Percentiles rank a stretch among this genome's conserved stretches.
phyloP scores from a whole-genome alignment of 1,140 invertebrate genomes.

The Octopus sinensis region DNA sequence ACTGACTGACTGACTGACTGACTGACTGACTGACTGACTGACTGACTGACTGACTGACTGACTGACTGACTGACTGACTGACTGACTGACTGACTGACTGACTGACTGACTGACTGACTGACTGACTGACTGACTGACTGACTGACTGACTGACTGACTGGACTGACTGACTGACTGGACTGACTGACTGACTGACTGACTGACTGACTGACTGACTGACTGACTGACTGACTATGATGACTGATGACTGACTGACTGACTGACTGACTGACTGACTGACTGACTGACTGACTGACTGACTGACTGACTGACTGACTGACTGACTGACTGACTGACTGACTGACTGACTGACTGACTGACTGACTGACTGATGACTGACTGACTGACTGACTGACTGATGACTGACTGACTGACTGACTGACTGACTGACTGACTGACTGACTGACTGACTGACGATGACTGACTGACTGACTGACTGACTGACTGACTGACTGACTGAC shows the following conservation, averaged over 20 bases:
- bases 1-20: slow-evolving; percentile 36
- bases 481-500: slow-evolving; percentile 35
- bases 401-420: slow-evolving; percentile 28
- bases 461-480: slow-evolving; percentile 37
- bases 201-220: slow-evolving; percentile 25
- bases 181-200: no score
- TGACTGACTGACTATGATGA: slow-evolving; percentile 15
- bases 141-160: slow-evolving; percentile 27
- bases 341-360: slow-evolving; percentile 25
- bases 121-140: slow-evolving; percentile 20
- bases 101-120: slow-evolving; percentile 23
- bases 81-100: slow-evolving; percentile 26
- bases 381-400: no score
- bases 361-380: no score
- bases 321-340: slow-evolving; percentile 24
- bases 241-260: slow-evolving; percentile 17
- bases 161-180: no score
- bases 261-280: slow-evolving; percentile 21
- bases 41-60: slow-evolving; percentile 34
- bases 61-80: slow-evolving; percentile 31
- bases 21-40: slow-evolving; percentile 38
- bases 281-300: slow-evolving; percentile 18
- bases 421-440: slow-evolving; percentile 33
- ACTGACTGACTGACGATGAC: slow-evolving; percentile 29
- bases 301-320: slow-evolving; percentile 21